Percentiles rank a stretch among this genome's conserved stretches.
phyloP scores from a whole-genome alignment of 37 sponge, comb jelly and placozoan species.

The Oscarella lobularis region DNA sequence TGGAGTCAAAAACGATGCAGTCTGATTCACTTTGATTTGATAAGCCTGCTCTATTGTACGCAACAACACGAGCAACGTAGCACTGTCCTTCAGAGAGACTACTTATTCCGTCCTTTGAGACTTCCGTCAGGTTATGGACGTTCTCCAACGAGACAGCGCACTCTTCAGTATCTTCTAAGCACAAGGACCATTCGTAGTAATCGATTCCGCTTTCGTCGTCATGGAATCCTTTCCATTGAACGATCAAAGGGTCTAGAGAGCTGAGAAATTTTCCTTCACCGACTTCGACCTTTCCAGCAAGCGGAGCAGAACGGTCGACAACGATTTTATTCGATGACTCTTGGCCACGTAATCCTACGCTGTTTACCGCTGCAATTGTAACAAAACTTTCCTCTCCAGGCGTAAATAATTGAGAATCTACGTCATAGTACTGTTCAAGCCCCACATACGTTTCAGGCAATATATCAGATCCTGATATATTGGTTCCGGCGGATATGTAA shows the following conservation, averaged over 20 bases:
- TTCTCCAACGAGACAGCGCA: not conserved
- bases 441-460: not conserved
- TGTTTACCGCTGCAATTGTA: not conserved
- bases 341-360: not conserved
- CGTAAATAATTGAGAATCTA: not conserved
- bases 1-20: not conserved
- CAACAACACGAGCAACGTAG: not conserved
- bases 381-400: not conserved
- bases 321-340: not conserved
- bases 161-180: not conserved
- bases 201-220: not conserved
- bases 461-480: no score
- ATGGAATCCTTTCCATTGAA: not conserved
- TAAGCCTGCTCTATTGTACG: not conserved
- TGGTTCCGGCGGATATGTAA: not conserved
- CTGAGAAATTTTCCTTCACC: not conserved
- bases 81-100: not conserved
- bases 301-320: not conserved
- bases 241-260: not conserved
- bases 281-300: not conserved
- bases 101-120: not conserved
- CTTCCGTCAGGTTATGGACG: not conserved
- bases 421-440: not conserved
- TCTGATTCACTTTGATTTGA: not conserved
- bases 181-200: not conserved